Percentiles rank a stretch among this genome's conserved stretches.
Evolutionary conservation across 2,113 vertebrate genomes (phyloP).

Genomic region (Corvus hawaiiensis): DNA sequence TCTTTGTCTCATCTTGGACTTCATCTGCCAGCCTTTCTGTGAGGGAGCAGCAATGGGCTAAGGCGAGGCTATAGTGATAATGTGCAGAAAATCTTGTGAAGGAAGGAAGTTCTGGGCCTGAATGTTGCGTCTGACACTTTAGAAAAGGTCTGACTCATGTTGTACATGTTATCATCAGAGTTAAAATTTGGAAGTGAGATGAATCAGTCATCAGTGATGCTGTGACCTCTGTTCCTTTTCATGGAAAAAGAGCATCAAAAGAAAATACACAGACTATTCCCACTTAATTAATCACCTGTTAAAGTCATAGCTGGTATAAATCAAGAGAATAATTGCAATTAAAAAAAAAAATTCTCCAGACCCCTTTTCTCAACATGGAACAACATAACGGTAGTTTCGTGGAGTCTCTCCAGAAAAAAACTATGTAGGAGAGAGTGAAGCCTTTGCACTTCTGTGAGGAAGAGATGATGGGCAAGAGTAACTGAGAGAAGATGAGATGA

Average conservation of each 20-base stretch:
- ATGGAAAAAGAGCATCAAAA: not conserved
- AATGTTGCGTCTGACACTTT: accelerated
- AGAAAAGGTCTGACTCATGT: not conserved
- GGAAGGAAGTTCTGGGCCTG: not conserved
- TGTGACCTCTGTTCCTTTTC: not conserved
- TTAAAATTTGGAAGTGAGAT: not conserved
- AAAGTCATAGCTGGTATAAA: not conserved
- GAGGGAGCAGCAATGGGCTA: not conserved
- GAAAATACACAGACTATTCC: not conserved
- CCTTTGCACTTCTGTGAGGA: not conserved
- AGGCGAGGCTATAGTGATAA: not conserved
- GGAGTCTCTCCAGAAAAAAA: not conserved
- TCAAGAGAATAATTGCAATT: not conserved
- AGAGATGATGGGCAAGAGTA: not conserved
- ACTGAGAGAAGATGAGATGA: not conserved
- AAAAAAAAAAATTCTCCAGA: not conserved
- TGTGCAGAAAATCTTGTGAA: not conserved
- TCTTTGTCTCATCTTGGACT: not conserved
- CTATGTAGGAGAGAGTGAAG: not conserved
- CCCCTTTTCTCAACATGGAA: not conserved
- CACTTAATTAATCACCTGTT: not conserved
- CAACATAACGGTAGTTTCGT: accelerated
- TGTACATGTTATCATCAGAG: not conserved
- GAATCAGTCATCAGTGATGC: not conserved
- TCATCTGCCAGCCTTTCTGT: not conserved